These are phyloP conservation scores for Butorides virescens DNA, from an alignment of 2,113 vertebrate species.

Conservation along the genomic window DNA sequence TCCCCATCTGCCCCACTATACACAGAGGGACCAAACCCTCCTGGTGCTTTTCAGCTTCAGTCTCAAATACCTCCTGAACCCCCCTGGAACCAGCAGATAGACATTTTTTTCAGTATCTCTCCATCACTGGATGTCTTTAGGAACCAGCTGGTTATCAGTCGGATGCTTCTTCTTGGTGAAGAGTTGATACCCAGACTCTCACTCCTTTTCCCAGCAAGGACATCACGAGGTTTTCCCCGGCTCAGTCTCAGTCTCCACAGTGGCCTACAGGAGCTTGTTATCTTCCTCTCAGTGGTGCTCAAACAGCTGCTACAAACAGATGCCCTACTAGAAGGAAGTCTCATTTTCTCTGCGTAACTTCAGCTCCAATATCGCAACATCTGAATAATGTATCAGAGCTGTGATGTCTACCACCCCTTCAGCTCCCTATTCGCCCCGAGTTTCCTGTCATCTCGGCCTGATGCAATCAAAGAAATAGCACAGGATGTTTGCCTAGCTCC, in stretches of 20 bases:
- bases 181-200: neutral
- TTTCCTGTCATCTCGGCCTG: neutral
- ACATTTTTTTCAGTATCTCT: neutral
- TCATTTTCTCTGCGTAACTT: neutral
- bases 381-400: neutral
- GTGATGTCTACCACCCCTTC: neutral
- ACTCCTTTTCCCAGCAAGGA: neutral
- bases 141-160: neutral
- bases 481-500: neutral
- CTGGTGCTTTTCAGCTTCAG: neutral
- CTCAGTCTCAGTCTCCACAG: accelerated
- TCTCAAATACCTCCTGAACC: neutral
- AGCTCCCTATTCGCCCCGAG: neutral
- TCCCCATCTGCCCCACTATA: neutral
- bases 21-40: neutral
- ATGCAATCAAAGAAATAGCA: neutral
- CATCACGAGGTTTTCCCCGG: neutral
- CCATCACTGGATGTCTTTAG: too few relatives aligned
- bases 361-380: accelerated
- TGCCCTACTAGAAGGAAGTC: neutral
- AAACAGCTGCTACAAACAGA: neutral
- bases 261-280: neutral
- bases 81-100: accelerated
- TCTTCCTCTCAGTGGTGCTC: neutral
- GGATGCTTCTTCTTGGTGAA: neutral